Conservation (phyloP, 2,797 vertebrate species). For the Decapterus maruadsi region DNA sequence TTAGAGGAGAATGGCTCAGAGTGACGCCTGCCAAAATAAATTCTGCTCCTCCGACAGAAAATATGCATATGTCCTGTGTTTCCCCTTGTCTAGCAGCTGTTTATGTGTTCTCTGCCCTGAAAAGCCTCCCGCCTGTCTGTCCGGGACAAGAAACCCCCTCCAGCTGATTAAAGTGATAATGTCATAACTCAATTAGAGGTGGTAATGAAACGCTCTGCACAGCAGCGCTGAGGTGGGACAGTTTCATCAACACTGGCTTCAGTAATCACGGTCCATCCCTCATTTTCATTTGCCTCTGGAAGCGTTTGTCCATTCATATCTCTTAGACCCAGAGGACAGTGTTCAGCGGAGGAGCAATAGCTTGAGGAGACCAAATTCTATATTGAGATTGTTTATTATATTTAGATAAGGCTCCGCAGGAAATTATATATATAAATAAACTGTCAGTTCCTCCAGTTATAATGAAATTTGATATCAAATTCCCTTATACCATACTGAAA, state of each 20-base stretch:
- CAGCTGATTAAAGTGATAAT: constrained; percentile 40
- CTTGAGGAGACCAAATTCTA: not conserved
- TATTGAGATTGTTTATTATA: not conserved
- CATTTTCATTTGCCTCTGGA: constrained; percentile 42
- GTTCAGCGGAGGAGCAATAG: not conserved
- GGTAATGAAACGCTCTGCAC: constrained; percentile 35
- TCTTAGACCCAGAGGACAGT: constrained; percentile 4
- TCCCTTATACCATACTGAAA: not conserved
- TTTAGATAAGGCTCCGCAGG: not conserved
- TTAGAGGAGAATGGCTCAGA: constrained; percentile 55
- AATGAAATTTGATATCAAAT: not conserved
- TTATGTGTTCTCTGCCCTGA: constrained; percentile 29
- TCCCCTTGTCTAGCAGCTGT: constrained; percentile 45
- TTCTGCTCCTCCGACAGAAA: constrained; percentile 46
- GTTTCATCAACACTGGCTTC: constrained; percentile 40
- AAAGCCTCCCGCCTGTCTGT: constrained; percentile 13
- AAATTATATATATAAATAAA: no score
- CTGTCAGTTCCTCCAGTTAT: no score
- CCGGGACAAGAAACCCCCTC: constrained; percentile 25
- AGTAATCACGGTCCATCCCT: constrained; percentile 46
- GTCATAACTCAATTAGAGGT: constrained; percentile 57
- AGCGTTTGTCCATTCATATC: constrained; percentile 6
- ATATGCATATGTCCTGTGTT: constrained; percentile 47
- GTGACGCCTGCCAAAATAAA: constrained; percentile 65
- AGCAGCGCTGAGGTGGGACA: constrained; percentile 26